Base-by-base conservation (phyloP, 2,113 vertebrate genomes). In the Paralichthys olivaceus region DNA sequence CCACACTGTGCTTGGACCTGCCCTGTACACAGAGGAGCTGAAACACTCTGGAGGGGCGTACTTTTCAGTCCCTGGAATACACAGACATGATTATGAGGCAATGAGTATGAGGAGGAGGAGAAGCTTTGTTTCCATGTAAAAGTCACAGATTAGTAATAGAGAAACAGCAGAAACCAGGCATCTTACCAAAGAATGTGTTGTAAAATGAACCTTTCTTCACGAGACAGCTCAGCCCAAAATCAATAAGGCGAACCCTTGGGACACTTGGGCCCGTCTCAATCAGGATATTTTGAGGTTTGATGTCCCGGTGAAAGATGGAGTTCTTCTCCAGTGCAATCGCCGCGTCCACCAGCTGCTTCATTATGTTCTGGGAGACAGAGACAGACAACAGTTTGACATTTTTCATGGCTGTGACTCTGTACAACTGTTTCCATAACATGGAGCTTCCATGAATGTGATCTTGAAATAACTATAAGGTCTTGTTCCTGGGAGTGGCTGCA, bases 151-250 rank as follows among this genome's bases (percentile, higher is more conserved):
- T 4, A 17, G 28, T n/a, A 5, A n/a, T 13, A n/a, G 6, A 23
- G 49, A 51, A n/a, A 3, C 2, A 43, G 15, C 7, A 23, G 20
- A 55, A 57, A 2, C 7, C 25, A 1, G 19, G 20, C 0, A 7
- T 43, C 28, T 75, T 79, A 84, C 83, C 78, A 0, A 15, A 70
- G 19, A 85, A 81, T 0, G 7, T 0, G 0, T 11, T 15, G 49
- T 20, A 71, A 2, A 1, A 4, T 0, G 73, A 64, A 0, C 15
- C 0, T 25, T 60, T 19, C 7, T 54, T 55, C 0, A 7, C 0
- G 2, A 83, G 61, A 19, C 84, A 79, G 59, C 84, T 25, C 8
- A 73, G 22, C 1, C 81, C 81, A 34, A 83, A 83, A 26, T 83
- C 81, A 1, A 83, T 83, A 0, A 84, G 11, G 0, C 60, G 13